phyloP scores from a whole-genome alignment of 2,888 invertebrate genomes.

The Phytoseiulus persimilis region DNA sequence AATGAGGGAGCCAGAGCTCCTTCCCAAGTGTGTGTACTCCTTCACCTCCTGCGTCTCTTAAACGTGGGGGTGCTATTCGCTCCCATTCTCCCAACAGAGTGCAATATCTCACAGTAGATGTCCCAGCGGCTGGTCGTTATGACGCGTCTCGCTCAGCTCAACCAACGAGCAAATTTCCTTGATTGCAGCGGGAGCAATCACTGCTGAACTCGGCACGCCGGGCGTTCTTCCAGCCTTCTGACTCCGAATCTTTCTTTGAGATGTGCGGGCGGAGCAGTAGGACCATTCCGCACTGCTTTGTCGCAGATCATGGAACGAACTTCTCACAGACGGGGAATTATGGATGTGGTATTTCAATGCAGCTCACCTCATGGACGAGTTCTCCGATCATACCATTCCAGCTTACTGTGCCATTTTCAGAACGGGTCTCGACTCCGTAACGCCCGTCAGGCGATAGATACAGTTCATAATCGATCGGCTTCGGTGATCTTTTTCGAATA shows the following conservation, averaged over 20 bases:
- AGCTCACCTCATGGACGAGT: conserved; percentile 28
- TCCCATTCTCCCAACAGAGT: background rate
- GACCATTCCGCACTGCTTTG: too few species aligned
- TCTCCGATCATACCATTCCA: conserved; percentile 35
- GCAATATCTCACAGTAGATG: background rate
- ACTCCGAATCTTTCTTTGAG: background rate
- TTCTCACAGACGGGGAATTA: background rate
- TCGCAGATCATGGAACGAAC: too few species aligned
- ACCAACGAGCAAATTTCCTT: background rate
- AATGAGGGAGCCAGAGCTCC: background rate
- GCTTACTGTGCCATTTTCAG: background rate
- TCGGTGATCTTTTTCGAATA: background rate
- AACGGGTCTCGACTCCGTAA: conserved; percentile 15
- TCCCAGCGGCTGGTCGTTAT: background rate
- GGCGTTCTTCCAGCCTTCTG: background rate
- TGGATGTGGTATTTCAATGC: background rate
- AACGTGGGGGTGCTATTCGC: background rate
- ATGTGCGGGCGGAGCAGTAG: too few species aligned
- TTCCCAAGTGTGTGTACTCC: background rate
- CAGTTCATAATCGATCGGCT: conserved; percentile 19
- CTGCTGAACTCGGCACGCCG: background rate
- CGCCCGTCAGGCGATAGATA: conserved; percentile 16
- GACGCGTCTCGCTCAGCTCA: background rate
- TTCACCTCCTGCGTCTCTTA: background rate
- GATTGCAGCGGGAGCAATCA: background rate